Evolutionary conservation across 2,113 vertebrate species (phyloP).

Genomic region (Psophia crepitans): DNA sequence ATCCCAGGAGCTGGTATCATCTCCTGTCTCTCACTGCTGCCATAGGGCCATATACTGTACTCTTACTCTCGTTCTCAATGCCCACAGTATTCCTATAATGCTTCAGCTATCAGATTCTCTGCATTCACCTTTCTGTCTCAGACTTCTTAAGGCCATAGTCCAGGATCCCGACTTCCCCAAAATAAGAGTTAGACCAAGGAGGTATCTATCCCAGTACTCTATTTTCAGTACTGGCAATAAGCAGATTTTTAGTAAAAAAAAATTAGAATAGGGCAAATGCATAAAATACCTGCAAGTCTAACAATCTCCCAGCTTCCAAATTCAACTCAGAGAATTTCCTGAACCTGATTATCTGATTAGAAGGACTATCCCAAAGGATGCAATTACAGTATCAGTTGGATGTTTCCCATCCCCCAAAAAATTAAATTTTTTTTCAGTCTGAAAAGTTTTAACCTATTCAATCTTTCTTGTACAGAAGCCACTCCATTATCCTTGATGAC

Average conservation of each 20-base stretch:
- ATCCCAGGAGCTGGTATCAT: not conserved
- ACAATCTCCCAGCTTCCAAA: not conserved
- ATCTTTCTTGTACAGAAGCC: not conserved
- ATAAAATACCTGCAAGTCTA: not conserved
- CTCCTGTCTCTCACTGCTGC: not conserved
- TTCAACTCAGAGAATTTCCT: not conserved
- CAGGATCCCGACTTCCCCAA: not conserved
- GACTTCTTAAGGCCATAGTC: not conserved
- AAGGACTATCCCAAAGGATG: not conserved
- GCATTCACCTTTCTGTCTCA: not conserved
- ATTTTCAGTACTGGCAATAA: not conserved
- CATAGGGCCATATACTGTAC: not conserved
- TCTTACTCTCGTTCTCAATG: not conserved
- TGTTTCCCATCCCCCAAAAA: not conserved
- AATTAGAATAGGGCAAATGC: not conserved
- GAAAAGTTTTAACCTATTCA: not conserved
- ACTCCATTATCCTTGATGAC: not conserved
- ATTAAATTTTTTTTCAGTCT: not conserved
- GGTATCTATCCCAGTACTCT: not conserved
- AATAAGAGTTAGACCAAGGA: not conserved
- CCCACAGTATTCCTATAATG: not conserved
- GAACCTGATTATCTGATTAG: not conserved
- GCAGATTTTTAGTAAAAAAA: not conserved
- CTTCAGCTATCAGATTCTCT: not conserved
- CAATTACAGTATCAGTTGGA: not conserved